Evolutionary conservation across 2,113 vertebrate genomes (phyloP).

Genomic region (Nycticorax nycticorax): DNA sequence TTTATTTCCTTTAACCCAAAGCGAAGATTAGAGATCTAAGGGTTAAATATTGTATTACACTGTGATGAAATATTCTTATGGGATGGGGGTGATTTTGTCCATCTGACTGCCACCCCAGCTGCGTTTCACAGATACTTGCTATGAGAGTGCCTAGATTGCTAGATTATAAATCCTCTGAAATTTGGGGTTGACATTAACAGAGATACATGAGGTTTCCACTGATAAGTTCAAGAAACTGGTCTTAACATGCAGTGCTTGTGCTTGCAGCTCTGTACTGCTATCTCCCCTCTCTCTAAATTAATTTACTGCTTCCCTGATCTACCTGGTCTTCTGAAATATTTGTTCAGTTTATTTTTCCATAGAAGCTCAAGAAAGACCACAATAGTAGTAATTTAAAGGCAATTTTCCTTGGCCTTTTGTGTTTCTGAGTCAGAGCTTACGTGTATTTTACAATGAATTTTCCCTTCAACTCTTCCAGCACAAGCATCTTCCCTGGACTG

Average conservation of each 20-base stretch:
- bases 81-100: not conserved
- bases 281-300: not conserved
- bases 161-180: not conserved
- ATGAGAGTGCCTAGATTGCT: not conserved
- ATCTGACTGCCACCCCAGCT: not conserved
- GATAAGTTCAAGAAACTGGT: not conserved
- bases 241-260: not conserved
- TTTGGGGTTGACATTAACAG: not conserved
- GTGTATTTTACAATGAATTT: not conserved
- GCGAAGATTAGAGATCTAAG: not conserved
- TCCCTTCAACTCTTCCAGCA: not conserved
- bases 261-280: not conserved
- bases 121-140: not conserved
- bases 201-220: not conserved
- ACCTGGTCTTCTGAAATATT: not conserved
- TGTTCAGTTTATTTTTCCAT: not conserved
- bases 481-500: not conserved
- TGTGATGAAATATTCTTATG: not conserved
- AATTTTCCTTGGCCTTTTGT: conserved; percentile 2
- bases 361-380: not conserved
- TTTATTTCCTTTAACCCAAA: not conserved
- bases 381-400: not conserved
- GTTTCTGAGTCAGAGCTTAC: not conserved
- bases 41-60: not conserved
- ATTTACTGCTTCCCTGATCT: not conserved